Percentiles rank a stretch among this genome's conserved stretches.
Evolutionary conservation across 2,888 invertebrate genomes (phyloP).

Genomic region (Gastracanthus pulcherrimus): DNA sequence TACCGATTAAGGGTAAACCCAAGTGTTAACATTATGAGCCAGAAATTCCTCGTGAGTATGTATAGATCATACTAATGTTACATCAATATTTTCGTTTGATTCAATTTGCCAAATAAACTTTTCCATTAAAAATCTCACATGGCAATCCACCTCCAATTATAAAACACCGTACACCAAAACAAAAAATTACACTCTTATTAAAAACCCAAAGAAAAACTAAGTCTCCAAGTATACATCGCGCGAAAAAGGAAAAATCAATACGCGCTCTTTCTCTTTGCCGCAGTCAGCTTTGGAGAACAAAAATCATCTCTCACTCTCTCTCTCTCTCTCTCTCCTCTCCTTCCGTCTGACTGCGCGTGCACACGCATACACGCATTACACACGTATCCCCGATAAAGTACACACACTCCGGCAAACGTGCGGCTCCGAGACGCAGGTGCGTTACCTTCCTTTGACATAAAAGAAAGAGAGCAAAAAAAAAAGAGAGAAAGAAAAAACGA

Average conservation of each 20-base stretch:
- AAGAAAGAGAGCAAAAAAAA: no score
- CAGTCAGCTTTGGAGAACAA: constrained; percentile 20
- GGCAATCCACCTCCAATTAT: no score
- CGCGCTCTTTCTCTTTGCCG: no score
- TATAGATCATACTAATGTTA: no score
- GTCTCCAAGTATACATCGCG: neutral
- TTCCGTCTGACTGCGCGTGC: neutral
- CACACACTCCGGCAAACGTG: neutral
- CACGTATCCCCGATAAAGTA: neutral
- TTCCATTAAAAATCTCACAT: no score
- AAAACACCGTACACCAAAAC: no score
- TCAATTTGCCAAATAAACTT: no score
- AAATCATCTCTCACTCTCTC: constrained; percentile 10
- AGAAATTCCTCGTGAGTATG: no score
- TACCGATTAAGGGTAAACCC: neutral
- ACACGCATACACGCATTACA: neutral
- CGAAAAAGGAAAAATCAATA: constrained; percentile 22
- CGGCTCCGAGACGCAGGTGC: neutral
- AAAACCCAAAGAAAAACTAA: neutral
- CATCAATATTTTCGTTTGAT: no score
- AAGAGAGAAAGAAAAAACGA: no score
- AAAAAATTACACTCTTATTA: no score
- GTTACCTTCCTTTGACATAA: neutral
- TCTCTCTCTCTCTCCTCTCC: constrained; percentile 2
- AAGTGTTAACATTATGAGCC: no score